Conservation (phyloP, 2,888 invertebrate species). For the Disparrhopalites patrizii region DNA sequence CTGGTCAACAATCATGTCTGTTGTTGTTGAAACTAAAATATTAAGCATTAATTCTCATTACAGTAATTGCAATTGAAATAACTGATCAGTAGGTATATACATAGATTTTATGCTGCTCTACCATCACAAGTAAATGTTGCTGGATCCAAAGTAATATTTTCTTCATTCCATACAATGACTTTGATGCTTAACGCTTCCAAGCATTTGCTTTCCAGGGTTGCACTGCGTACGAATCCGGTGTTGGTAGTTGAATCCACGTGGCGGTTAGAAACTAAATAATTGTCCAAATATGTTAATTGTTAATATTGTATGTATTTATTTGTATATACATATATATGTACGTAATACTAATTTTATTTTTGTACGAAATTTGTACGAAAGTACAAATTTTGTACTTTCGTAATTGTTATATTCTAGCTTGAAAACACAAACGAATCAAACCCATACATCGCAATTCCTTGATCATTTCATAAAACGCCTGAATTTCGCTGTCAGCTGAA, state of each 20-base stretch:
- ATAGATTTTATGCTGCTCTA: constrained; percentile 53
- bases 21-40: constrained; percentile 73
- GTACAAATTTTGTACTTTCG: too few relatives aligned
- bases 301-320: neutral
- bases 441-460: constrained; percentile 68
- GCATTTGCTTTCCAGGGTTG: constrained; percentile 70
- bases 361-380: constrained; percentile 1
- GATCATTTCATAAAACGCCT: constrained; percentile 78
- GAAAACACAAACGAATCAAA: neutral
- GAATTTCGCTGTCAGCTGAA: constrained; percentile 70
- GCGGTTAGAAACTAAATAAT: constrained; percentile 62
- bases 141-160: constrained; percentile 59
- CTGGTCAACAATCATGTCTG: constrained; percentile 80
- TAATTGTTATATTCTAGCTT: neutral
- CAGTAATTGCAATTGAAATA: neutral
- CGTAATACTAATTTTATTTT: neutral
- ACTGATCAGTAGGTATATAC: neutral
- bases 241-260: constrained; percentile 74
- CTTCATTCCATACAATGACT: constrained; percentile 68
- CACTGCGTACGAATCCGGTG: constrained; percentile 82
- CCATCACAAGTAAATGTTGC: constrained; percentile 90
- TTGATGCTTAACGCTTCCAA: constrained; percentile 84
- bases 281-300: neutral
- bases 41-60: neutral
- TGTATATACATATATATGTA: neutral